Evolutionary conservation across 2,888 invertebrate genomes (phyloP), one percentile per base, ranked within the genome.

Genomic region (Heliconius cydno): DNA sequence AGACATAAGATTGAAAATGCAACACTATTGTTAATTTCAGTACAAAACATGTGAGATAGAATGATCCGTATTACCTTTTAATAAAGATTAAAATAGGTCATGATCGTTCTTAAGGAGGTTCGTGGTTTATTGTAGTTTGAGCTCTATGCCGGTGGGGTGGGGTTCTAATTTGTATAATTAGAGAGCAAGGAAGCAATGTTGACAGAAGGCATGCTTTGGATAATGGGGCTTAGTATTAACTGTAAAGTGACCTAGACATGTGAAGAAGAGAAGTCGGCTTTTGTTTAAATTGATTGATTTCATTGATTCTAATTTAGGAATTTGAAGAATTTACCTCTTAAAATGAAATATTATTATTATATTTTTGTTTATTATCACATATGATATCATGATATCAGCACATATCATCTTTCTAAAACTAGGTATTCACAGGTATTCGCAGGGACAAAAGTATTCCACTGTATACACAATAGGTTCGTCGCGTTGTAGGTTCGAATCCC

Each of bases 1-100:
- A 13, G 1, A 52, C 1, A 68, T 79, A 82, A n/a, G 73, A 57
- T 73, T 72, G 30, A 79, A 79, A 82, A 72, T 80, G 15, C 63
- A 68, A 76, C 25, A 22, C 15, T n/a, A 34, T n/a, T 71, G 13
- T 10, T 34, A 71, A 66, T 66, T 77, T 65, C 38, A 79, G 57
- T 66, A 60, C 66, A 77, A 66, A 41, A 63, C 52, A 65, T 30
- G 65, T 57, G 71, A 74, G 41, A 76, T 71, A 74, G 77, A 70
- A 80, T 68, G 71, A 67, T 77, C 81, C 68, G 79, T 81, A 81
- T 79, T 77, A 77, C 79, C 74, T 79, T 74, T 74, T 57, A 57
- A 65, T 81, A 81, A 75, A 74, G 79, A 77, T 72, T 79, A 81
- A 79, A 81, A 81, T 81, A 74, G 79, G 78, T 68, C 74, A 77